Conservation (phyloP, 64 coral and sea anemone genomes). For the Actinia tenebrosa region DNA sequence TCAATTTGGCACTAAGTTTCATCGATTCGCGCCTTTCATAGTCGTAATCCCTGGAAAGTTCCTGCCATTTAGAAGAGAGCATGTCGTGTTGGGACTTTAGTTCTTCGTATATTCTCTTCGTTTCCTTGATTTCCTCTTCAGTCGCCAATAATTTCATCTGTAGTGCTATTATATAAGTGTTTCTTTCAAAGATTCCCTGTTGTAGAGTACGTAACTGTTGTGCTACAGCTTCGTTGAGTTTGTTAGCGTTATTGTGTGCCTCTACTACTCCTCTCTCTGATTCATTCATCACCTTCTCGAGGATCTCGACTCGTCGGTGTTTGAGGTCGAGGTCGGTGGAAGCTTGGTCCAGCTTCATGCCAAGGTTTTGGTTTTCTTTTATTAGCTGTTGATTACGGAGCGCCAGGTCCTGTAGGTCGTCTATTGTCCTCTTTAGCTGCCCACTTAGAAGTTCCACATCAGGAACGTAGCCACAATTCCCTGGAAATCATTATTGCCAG, state of each 20-base stretch:
- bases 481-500: background rate
- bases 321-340: conserved; percentile 47
- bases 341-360: conserved; percentile 37
- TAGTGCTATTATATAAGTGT: conserved; percentile 49
- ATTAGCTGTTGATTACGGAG: conserved; percentile 61
- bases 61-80: conserved; percentile 36
- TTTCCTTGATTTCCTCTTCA: conserved; percentile 52
- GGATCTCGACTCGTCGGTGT: conserved; percentile 34
- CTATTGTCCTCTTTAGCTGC: conserved; percentile 58
- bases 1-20: conserved; percentile 27
- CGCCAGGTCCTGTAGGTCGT: conserved; percentile 71
- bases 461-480: conserved; percentile 21
- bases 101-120: conserved; percentile 46
- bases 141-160: conserved; percentile 65
- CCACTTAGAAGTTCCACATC: conserved; percentile 69
- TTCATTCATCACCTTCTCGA: conserved; percentile 27
- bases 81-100: conserved; percentile 29
- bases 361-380: conserved; percentile 63
- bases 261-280: conserved; percentile 39
- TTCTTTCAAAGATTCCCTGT: conserved; percentile 41
- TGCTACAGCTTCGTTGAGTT: conserved; percentile 36
- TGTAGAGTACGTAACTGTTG: conserved; percentile 41
- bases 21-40: conserved; percentile 51
- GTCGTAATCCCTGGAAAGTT: conserved; percentile 52
- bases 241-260: conserved; percentile 52